Base-by-base conservation (phyloP, 2,888 invertebrate species). In the Sminthurinus aureus region DNA sequence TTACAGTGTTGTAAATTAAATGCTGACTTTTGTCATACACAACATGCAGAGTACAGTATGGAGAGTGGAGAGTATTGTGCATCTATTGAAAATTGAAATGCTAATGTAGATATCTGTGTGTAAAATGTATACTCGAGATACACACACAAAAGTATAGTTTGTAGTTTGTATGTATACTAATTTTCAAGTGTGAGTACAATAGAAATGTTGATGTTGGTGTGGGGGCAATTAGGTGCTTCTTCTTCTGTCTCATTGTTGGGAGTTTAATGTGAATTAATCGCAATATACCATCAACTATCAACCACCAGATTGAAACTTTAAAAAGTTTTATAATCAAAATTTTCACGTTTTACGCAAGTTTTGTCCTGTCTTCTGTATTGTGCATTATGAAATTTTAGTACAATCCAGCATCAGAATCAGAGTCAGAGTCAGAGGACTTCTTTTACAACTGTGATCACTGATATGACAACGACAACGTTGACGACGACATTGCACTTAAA, bases 1-100 rank as follows among this genome's bases (percentile, higher is more conserved):
- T 79, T 79, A 67, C 67, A 38, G n/a, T 69, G 22, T 18, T 20
- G n/a, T 38, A 69, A 69, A 69, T 69, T 69, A 69, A n/a, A 69
- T 3, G 9, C n/a, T 9, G 69, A 22, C 4, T 22, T 69, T 11
- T 22, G 38, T 38, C 38, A 38, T 38, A 38, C 15, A 64, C 64
- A 64, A 64, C 64, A 64, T 18, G 38, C 6, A 38, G 6, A 38
- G 38, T 38, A 38, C 38, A 38, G 11, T 9, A 58, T 15, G 58
- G 58, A 58, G 15, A 58, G 58, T n/a, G n/a, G n/a, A n/a, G n/a
- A n/a, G n/a, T n/a, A n/a, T 38, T 38, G 38, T 38, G 38, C 38
- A 38, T 38, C 3, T 38, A 38, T 38, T 38, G 6, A 58, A 13
- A 58, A 38, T 38, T 38, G 6, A 58, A 13, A 58, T 58, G 58